phyloP scores from a whole-genome alignment of 2,113 vertebrate genomes.

The Rhinichthys klamathensis region DNA sequence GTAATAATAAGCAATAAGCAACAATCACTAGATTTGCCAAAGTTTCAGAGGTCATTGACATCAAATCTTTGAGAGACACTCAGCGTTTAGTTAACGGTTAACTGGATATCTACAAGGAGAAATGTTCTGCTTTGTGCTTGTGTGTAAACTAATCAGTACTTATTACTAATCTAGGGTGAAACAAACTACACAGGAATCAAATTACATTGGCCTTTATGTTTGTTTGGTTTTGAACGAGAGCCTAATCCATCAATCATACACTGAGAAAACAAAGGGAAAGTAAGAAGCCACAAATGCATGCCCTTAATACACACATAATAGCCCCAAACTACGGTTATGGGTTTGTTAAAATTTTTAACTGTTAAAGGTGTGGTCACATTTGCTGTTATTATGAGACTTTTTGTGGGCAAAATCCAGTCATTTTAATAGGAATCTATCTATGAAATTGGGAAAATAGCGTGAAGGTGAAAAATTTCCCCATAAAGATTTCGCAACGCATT shows the following conservation, averaged over 20 bases:
- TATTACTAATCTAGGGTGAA: conserved; percentile 23
- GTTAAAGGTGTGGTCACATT: neutral
- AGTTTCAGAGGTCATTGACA: neutral
- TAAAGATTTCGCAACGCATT: neutral
- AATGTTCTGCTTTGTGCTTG: neutral
- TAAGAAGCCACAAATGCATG: neutral
- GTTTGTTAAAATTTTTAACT: neutral
- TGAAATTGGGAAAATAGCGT: neutral
- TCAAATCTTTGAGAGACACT: neutral
- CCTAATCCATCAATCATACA: neutral
- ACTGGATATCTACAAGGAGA: neutral
- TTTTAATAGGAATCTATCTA: neutral
- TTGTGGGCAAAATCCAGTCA: neutral
- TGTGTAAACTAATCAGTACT: neutral
- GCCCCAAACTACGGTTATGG: neutral
- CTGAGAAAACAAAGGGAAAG: conserved; percentile 14
- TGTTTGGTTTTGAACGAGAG: conserved; percentile 18
- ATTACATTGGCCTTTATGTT: conserved; percentile 6
- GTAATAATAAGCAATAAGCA: neutral
- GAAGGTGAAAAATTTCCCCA: neutral
- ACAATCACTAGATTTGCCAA: neutral
- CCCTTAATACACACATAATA: neutral
- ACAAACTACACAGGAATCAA: conserved; percentile 24
- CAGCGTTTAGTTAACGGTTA: neutral
- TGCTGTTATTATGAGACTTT: no score